Conservation (phyloP, 2,797 vertebrate genomes). For the Brotogeris chrysoptera region DNA sequence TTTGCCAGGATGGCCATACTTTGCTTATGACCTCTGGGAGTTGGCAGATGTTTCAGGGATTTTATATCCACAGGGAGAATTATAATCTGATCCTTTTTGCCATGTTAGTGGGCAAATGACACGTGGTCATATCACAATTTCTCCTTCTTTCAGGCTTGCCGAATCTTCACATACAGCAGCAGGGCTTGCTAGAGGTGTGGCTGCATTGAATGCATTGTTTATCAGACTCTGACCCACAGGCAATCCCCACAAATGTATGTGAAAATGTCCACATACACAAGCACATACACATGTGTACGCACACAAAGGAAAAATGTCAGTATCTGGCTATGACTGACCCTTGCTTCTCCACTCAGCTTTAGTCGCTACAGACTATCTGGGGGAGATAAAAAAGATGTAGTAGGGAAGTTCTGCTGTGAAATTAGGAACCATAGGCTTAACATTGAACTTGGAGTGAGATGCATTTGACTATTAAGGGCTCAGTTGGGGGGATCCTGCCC, state of each 20-base stretch:
- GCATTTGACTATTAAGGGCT: not conserved
- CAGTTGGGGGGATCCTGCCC: not conserved
- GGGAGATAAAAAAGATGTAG: not conserved
- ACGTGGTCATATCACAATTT: not conserved
- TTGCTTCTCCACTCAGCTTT: not conserved
- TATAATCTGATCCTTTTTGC: constrained; percentile 5
- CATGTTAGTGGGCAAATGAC: not conserved
- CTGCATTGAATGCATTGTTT: accelerated
- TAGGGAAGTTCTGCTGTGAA: not conserved
- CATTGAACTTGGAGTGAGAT: not conserved
- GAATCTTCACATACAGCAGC: not conserved
- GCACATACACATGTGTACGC: not conserved
- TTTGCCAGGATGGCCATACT: not conserved
- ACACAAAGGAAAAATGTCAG: not conserved
- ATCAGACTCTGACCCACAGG: not conserved
- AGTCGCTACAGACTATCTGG: not conserved
- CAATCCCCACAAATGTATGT: not conserved
- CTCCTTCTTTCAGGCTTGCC: not conserved
- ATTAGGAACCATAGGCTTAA: not conserved
- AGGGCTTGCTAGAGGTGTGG: not conserved
- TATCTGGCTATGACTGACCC: not conserved
- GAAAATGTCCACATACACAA: not conserved
- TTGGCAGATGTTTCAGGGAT: not conserved
- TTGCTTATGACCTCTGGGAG: not conserved
- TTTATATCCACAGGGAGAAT: not conserved